These are phyloP conservation scores for Delichon dasypus DNA, from an alignment of 2,797 vertebrate genomes.

Conservation along the genomic window DNA sequence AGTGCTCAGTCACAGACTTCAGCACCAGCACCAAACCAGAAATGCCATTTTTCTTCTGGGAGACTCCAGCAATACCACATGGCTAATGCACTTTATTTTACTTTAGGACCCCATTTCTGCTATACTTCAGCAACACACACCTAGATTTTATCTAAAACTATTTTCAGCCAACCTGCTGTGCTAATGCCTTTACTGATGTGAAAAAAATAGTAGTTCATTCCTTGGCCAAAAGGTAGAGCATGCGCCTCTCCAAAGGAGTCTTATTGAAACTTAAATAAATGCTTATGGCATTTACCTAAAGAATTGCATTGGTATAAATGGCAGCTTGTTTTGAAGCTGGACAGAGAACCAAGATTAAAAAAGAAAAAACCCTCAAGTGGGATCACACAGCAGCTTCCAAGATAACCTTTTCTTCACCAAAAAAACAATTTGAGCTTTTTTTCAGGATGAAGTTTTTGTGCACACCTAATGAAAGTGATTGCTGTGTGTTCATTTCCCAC, in stretches of 20 bases:
- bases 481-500: background rate
- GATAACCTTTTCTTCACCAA: background rate
- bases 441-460: background rate
- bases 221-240: background rate
- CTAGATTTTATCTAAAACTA: background rate
- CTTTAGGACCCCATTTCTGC: background rate
- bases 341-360: background rate
- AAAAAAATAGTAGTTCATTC: background rate
- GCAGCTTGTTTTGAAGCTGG: background rate
- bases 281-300: background rate
- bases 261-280: background rate
- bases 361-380: background rate
- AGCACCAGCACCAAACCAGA: background rate
- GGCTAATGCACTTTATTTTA: background rate
- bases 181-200: background rate
- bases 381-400: background rate
- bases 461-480: background rate
- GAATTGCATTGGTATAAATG: background rate
- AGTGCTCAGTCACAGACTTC: background rate
- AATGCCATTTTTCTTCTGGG: background rate
- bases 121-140: background rate
- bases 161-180: background rate
- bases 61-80: background rate
- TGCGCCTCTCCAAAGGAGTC: background rate
- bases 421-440: background rate